phyloP scores from a whole-genome alignment of 2,113 vertebrate species.

The Dascyllus trimaculatus region DNA sequence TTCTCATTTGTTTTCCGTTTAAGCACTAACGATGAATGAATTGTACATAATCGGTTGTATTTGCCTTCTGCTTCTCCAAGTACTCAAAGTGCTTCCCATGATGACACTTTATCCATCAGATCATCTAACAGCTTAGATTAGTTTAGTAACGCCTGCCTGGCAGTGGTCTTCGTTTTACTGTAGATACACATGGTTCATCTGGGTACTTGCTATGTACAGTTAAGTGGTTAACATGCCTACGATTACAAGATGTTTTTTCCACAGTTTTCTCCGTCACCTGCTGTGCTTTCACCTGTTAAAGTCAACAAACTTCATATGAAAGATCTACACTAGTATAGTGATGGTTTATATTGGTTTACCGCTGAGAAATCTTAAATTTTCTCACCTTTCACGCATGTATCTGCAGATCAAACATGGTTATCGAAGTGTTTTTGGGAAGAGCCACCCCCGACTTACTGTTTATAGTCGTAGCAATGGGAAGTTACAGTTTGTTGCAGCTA shows the following conservation, averaged over 20 bases:
- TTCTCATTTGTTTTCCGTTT: background rate
- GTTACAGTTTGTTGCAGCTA: slow-evolving; percentile 62
- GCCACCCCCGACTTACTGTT: slow-evolving; percentile 25
- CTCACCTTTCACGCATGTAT: background rate
- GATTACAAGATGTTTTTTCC: background rate
- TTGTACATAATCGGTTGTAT: slow-evolving; percentile 53
- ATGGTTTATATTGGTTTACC: slow-evolving; percentile 31
- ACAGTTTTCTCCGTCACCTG: background rate
- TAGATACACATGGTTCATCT: slow-evolving; percentile 46
- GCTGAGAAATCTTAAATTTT: background rate
- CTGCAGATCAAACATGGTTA: slow-evolving; percentile 19
- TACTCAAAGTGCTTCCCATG: slow-evolving; percentile 54
- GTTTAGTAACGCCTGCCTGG: background rate
- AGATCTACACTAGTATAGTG: slow-evolving; percentile 7
- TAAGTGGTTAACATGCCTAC: slow-evolving; percentile 24
- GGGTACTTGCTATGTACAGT: slow-evolving; percentile 35
- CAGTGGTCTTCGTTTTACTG: slow-evolving; percentile 13
- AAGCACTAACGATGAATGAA: slow-evolving; percentile 56
- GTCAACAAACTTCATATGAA: background rate
- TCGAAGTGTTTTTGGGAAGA: slow-evolving; percentile 27
- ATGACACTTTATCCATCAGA: slow-evolving; percentile 45
- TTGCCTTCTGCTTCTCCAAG: slow-evolving; percentile 28
- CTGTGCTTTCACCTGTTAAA: slow-evolving; percentile 11
- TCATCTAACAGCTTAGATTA: slow-evolving; percentile 12
- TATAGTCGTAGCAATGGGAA: slow-evolving; percentile 32